These are phyloP conservation scores for Pinctada fucata DNA, from an alignment of 2,888 invertebrate genomes.

Conservation along the genomic window DNA sequence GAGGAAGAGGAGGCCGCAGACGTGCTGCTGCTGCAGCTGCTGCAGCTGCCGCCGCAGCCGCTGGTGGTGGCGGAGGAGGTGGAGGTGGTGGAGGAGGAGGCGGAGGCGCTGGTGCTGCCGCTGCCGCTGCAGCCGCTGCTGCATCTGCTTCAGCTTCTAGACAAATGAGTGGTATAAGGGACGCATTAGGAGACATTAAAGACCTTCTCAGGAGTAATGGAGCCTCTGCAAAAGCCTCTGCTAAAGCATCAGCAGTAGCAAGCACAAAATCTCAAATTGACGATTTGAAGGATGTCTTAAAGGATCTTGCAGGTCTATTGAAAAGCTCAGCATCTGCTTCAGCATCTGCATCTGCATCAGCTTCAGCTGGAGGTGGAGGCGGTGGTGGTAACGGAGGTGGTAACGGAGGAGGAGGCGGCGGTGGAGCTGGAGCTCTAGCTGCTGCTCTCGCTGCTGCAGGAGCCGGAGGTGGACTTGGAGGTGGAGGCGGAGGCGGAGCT, in stretches of 20 bases:
- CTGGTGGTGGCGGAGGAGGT: not conserved
- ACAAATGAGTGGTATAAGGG: not conserved
- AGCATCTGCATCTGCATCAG: not conserved
- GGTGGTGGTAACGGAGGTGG: constrained; percentile 1
- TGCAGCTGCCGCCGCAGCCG: not conserved
- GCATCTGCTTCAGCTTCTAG: not conserved
- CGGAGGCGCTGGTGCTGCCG: not conserved
- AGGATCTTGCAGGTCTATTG: not conserved
- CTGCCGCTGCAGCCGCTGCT: not conserved
- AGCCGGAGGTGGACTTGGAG: too few relatives aligned
- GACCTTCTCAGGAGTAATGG: too few relatives aligned
- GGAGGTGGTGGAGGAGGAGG: too few relatives aligned
- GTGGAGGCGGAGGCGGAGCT: too few relatives aligned
- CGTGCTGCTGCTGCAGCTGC: not conserved
- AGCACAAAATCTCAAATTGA: not conserved
- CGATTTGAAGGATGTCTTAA: not conserved
- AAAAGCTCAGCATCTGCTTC: not conserved
- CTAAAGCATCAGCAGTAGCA: not conserved
- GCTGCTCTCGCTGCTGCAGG: too few relatives aligned
- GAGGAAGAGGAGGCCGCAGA: not conserved
- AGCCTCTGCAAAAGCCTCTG: not conserved
- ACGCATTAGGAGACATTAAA: not conserved
- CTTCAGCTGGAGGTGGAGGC: constrained; percentile 2
- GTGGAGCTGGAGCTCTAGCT: not conserved
- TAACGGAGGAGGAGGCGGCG: not conserved